Conservation (phyloP, 2,113 vertebrate genomes). For the Picathartes gymnocephalus region DNA sequence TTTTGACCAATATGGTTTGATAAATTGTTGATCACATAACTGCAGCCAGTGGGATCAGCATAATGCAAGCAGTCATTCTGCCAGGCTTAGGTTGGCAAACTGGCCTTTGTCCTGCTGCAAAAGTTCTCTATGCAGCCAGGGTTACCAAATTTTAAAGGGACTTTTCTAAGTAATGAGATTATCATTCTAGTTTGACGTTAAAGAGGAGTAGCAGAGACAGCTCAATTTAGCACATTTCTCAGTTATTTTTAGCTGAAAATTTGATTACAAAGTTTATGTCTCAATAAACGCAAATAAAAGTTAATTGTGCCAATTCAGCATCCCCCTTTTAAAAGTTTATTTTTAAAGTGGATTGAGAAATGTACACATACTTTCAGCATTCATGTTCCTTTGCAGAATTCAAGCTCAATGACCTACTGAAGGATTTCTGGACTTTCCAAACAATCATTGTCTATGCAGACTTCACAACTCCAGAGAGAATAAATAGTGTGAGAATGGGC, state of each 20-base stretch:
- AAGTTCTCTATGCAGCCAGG: not conserved
- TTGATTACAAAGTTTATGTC: not conserved
- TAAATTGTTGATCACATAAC: not conserved
- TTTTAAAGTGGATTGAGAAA: not conserved
- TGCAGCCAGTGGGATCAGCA: not conserved
- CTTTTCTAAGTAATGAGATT: not conserved
- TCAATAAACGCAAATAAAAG: not conserved
- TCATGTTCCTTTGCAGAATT: not conserved
- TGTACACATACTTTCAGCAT: not conserved
- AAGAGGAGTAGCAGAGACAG: not conserved
- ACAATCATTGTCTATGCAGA: not conserved
- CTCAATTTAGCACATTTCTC: not conserved
- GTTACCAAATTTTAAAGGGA: not conserved
- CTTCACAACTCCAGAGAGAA: constrained; percentile 12
- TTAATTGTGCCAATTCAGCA: not conserved
- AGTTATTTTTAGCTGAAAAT: not conserved
- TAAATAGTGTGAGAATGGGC: not conserved
- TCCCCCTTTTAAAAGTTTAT: not conserved
- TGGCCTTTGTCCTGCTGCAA: not conserved
- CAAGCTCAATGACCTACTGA: constrained; percentile 19
- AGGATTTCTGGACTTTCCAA: not conserved
- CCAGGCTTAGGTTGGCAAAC: not conserved
- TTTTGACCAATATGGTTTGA: not conserved
- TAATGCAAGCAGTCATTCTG: not conserved
- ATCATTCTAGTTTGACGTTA: not conserved